Conservation (phyloP, 2,888 invertebrate genomes). For the Andrena flavipes region DNA sequence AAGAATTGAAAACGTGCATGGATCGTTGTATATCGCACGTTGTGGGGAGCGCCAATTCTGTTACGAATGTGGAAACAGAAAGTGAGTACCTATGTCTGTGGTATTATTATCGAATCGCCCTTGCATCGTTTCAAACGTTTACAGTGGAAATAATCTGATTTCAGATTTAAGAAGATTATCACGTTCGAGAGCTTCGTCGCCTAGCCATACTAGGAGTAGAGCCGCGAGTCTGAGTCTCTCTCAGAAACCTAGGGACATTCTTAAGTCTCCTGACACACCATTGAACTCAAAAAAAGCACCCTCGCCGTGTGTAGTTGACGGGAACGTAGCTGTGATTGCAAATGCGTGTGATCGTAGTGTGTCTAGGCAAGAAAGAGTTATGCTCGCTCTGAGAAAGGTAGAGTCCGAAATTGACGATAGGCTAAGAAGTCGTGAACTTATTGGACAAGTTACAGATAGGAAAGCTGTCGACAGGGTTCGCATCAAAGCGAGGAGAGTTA, state of each 20-base stretch:
- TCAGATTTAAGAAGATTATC: constrained; percentile 70
- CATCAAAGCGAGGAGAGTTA: constrained; percentile 91
- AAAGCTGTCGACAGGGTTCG: constrained; percentile 87
- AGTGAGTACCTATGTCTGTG: constrained; percentile 42
- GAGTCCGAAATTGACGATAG: constrained; percentile 89
- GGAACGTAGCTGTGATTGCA: constrained; percentile 60
- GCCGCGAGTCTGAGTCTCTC: constrained; percentile 70
- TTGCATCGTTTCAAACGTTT: neutral
- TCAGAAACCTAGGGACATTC: constrained; percentile 71
- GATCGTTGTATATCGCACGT: constrained; percentile 95
- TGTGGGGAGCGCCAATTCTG: constrained; percentile 88
- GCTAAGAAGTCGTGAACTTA: constrained; percentile 87
- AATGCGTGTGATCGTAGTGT: constrained; percentile 67
- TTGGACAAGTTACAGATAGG: constrained; percentile 88
- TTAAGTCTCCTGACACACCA: constrained; percentile 68
- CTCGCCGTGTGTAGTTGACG: constrained; percentile 65
- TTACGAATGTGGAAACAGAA: constrained; percentile 68
- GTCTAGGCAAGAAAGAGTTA: constrained; percentile 81
- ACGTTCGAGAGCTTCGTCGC: constrained; percentile 79
- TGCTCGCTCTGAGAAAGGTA: constrained; percentile 86
- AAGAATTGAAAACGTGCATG: constrained; percentile 91
- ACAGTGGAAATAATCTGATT: constrained; percentile 19
- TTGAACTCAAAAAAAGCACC: constrained; percentile 52
- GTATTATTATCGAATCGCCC: neutral
- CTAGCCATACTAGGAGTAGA: constrained; percentile 71